A percentile compares a stretch with the other conserved stretches of the same genome.
phyloP scores from a whole-genome alignment of 2,888 invertebrate genomes.

The Strigamia transsilvanica region DNA sequence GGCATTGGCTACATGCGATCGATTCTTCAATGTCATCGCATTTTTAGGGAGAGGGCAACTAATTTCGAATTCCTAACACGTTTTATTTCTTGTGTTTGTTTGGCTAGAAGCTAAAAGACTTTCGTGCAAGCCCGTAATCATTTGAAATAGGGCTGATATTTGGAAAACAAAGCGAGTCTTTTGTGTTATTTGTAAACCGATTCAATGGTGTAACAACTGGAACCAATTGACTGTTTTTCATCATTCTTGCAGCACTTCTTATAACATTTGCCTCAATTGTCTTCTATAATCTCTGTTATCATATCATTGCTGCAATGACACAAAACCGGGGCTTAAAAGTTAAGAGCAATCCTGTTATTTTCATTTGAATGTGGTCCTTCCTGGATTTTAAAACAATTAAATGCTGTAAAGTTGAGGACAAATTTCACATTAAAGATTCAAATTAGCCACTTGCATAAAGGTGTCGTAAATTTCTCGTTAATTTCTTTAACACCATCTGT shows the following conservation, averaged over 20 bases:
- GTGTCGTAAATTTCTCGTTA: not conserved
- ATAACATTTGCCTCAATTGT: not conserved
- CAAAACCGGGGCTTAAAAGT: not conserved
- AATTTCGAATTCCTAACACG: slow-evolving; percentile 30
- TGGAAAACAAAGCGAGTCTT: slow-evolving; percentile 7
- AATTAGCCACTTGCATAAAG: not conserved
- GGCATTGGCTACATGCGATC: slow-evolving; percentile 18
- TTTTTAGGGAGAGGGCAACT: not conserved
- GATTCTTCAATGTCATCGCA: slow-evolving; percentile 25
- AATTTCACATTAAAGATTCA: not conserved
- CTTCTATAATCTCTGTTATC: not conserved
- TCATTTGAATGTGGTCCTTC: not conserved
- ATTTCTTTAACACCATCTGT: no score
- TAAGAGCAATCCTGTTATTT: not conserved
- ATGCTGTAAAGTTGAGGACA: not conserved
- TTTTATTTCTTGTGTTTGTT: slow-evolving; percentile 26
- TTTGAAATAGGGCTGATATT: slow-evolving; percentile 13
- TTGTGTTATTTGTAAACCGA: slow-evolving; percentile 5
- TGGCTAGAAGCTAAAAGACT: slow-evolving; percentile 20
- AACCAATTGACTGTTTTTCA: not conserved
- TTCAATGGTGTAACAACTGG: not conserved
- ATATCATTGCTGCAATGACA: not conserved
- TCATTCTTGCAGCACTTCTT: not conserved
- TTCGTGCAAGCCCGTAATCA: not conserved
- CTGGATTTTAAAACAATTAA: not conserved